A percentile compares a stretch with the other conserved stretches of the same genome.
phyloP scores from a whole-genome alignment of 2,888 invertebrate species.

The Hirtodrosophila alboralis region DNA sequence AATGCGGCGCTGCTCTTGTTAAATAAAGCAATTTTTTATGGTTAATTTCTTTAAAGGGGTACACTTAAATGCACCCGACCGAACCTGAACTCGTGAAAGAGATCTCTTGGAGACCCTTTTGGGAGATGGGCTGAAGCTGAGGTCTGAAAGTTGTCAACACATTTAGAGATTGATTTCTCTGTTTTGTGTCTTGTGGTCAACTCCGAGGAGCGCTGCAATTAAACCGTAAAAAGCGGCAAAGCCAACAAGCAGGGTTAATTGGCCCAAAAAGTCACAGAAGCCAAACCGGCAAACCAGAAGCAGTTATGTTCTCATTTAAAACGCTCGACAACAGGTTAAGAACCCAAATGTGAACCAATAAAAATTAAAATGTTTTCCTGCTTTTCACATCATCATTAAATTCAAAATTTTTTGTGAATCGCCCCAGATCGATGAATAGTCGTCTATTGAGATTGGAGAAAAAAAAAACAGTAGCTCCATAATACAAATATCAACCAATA shows the following conservation, averaged over 20 bases:
- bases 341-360: slow-evolving; percentile 68
- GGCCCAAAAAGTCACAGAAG: too few relatives aligned
- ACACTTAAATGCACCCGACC: slow-evolving; percentile 53
- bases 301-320: slow-evolving; percentile 82
- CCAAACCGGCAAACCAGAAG: slow-evolving; percentile 49
- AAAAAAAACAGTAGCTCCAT: slow-evolving; percentile 51
- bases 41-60: slow-evolving; percentile 76
- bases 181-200: slow-evolving; percentile 42
- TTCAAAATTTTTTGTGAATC: too few relatives aligned
- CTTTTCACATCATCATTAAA: slow-evolving; percentile 55
- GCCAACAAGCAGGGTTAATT: slow-evolving; percentile 52
- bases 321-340: slow-evolving; percentile 70
- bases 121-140: too few relatives aligned
- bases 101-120: slow-evolving; percentile 21
- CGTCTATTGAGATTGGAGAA: slow-evolving; percentile 45
- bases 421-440: slow-evolving; percentile 30
- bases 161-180: slow-evolving; percentile 74
- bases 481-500: slow-evolving; percentile 12
- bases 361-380: slow-evolving; percentile 74
- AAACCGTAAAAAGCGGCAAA: slow-evolving; percentile 70
- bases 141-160: slow-evolving; percentile 68
- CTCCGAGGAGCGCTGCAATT: slow-evolving; percentile 54
- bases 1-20: slow-evolving; percentile 43
- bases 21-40: slow-evolving; percentile 82
- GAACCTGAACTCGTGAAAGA: slow-evolving; percentile 31